Conservation (phyloP, 1,140 invertebrate species). For the Bombus superbus region DNA sequence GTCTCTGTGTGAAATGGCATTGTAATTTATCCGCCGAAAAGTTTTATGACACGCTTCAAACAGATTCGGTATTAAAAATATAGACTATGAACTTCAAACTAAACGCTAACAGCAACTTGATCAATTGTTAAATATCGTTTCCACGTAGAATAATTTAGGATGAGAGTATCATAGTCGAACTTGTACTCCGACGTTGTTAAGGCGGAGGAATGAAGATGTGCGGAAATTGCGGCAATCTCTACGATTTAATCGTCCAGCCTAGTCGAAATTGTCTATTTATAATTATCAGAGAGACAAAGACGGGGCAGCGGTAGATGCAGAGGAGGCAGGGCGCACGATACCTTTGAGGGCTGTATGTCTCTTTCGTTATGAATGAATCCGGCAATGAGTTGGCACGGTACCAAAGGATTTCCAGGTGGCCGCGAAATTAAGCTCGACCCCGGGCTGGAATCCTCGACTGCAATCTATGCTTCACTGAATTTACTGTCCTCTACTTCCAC, state of each 20-base stretch:
- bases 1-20: too few relatives aligned
- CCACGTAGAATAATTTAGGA: too few relatives aligned
- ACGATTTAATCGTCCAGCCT: conserved; percentile 9
- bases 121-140: too few relatives aligned
- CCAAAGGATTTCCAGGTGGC: conserved; percentile 69
- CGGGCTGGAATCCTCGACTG: conserved; percentile 51
- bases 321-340: conserved; percentile 8
- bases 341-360: conserved; percentile 52
- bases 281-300: conserved; percentile 40
- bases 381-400: conserved; percentile 65
- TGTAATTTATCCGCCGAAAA: too few relatives aligned
- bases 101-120: too few relatives aligned
- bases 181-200: too few relatives aligned
- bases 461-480: conserved; percentile 68
- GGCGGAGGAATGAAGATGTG: too few relatives aligned
- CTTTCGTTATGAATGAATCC: conserved; percentile 64
- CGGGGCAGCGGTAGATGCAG: too few relatives aligned
- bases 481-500: conserved; percentile 55
- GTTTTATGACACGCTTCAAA: too few relatives aligned
- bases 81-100: too few relatives aligned
- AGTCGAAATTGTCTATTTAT: conserved; percentile 41
- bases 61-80: too few relatives aligned
- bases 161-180: too few relatives aligned
- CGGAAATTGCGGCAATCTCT: not conserved
- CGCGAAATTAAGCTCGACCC: conserved; percentile 67